Percentiles rank a stretch among this genome's conserved stretches.
phyloP scores from a whole-genome alignment of 2,113 vertebrate species.

The Athene cunicularia region DNA sequence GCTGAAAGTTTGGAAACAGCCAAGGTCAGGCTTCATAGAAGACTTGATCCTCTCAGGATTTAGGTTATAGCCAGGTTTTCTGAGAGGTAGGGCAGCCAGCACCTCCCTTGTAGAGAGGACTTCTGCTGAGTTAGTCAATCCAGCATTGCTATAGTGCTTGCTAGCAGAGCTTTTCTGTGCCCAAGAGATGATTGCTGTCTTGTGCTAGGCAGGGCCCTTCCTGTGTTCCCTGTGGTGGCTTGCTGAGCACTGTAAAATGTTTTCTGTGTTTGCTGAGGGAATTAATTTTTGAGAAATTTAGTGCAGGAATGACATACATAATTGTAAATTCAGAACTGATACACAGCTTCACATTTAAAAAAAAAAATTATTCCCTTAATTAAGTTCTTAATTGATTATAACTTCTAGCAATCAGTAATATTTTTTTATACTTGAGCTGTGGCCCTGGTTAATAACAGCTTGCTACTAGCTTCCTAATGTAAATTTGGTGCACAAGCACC shows the following conservation, averaged over 20 bases:
- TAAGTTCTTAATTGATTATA: not conserved
- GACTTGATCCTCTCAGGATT: not conserved
- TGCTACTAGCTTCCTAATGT: not conserved
- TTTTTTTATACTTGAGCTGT: not conserved
- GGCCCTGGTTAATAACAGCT: not conserved
- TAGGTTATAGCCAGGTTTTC: not conserved
- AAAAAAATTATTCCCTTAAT: not conserved
- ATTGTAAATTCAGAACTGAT: not conserved
- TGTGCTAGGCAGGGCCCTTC: not conserved
- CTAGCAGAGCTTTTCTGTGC: not conserved
- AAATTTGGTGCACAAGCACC: too few relatives aligned
- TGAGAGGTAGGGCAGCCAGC: not conserved
- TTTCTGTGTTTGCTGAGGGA: not conserved
- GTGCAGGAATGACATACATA: not conserved
- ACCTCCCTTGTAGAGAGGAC: rapidly evolving
- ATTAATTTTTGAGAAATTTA: not conserved
- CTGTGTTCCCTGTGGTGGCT: rapidly evolving
- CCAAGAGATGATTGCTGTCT: not conserved
- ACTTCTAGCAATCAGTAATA: not conserved
- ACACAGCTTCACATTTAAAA: not conserved
- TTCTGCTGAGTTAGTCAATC: not conserved
- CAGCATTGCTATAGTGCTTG: not conserved
- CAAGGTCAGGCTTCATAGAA: not conserved
- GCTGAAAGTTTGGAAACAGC: not conserved
- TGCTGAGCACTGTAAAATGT: not conserved